phyloP scores from a whole-genome alignment of 2,113 vertebrate genomes.

The Carettochelys insculpta region DNA sequence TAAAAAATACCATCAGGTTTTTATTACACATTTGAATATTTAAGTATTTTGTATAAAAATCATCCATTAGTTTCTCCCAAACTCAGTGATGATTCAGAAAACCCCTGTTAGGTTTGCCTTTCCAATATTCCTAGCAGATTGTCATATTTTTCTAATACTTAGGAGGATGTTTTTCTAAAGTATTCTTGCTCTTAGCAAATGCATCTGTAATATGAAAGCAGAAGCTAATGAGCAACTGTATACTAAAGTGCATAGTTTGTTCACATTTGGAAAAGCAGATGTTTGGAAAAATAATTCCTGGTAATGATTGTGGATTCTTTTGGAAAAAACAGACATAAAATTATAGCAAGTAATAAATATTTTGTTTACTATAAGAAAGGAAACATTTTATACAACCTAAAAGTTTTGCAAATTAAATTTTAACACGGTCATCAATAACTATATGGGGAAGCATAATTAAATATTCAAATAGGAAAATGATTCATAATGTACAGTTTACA shows the following conservation, averaged over 20 bases:
- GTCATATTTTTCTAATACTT: constrained; percentile 14
- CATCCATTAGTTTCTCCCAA: background rate
- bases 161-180: constrained; percentile 28
- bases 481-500: constrained; percentile 49
- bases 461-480: constrained; percentile 31
- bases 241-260: constrained; percentile 54
- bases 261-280: constrained; percentile 4
- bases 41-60: constrained; percentile 52
- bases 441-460: constrained; percentile 7
- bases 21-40: constrained; percentile 42
- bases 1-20: constrained; percentile 57
- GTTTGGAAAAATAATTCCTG: constrained; percentile 26
- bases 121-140: constrained; percentile 18
- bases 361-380: constrained; percentile 29
- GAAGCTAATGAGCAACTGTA: constrained; percentile 47
- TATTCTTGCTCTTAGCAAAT: constrained; percentile 36
- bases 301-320: background rate
- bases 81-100: constrained; percentile 11
- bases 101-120: constrained; percentile 35
- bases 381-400: constrained; percentile 7
- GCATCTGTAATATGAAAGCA: constrained; percentile 28
- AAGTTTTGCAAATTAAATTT: background rate
- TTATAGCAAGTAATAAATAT: constrained; percentile 31
- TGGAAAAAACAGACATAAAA: background rate
- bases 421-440: background rate